Evolutionary conservation across 2,888 invertebrate genomes (phyloP).

Genomic region (Phaedon cochleariae): DNA sequence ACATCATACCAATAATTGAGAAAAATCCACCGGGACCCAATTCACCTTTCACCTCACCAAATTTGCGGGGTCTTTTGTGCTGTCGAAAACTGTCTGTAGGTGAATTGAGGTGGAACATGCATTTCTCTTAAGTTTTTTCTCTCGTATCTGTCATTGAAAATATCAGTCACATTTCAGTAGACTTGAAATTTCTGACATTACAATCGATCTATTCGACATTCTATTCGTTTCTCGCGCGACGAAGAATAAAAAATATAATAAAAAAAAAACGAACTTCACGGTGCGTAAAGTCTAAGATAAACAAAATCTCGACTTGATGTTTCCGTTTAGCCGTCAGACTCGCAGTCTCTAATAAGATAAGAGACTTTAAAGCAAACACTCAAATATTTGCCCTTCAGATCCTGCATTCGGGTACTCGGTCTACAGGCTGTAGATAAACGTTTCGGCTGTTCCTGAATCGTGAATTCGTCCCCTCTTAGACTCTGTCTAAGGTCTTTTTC

Average conservation of each 20-base stretch:
- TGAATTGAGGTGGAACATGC: too few relatives aligned
- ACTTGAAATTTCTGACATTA: too few relatives aligned
- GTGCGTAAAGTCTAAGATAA: constrained; percentile 41
- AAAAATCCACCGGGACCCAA: too few relatives aligned
- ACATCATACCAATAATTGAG: too few relatives aligned
- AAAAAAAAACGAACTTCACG: constrained; percentile 27
- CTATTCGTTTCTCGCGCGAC: too few relatives aligned
- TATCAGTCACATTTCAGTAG: too few relatives aligned
- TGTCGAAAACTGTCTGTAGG: too few relatives aligned
- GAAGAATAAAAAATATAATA: background rate
- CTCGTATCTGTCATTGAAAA: too few relatives aligned
- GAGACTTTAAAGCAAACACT: constrained; percentile 50
- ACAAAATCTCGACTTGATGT: constrained; percentile 46
- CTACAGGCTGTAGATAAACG: constrained; percentile 25
- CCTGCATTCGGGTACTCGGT: constrained; percentile 14
- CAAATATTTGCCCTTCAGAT: constrained; percentile 40
- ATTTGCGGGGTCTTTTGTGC: too few relatives aligned
- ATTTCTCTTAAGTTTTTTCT: too few relatives aligned
- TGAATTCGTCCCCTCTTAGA: background rate
- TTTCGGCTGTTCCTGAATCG: constrained; percentile 10
- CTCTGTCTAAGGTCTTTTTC: background rate
- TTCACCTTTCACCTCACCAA: too few relatives aligned
- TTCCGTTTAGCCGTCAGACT: constrained; percentile 42
- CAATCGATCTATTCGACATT: too few relatives aligned
- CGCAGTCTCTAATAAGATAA: constrained; percentile 51